These are phyloP conservation scores for Uropetala carovei DNA, from an alignment of 2,888 invertebrate species.

Conservation along the genomic window DNA sequence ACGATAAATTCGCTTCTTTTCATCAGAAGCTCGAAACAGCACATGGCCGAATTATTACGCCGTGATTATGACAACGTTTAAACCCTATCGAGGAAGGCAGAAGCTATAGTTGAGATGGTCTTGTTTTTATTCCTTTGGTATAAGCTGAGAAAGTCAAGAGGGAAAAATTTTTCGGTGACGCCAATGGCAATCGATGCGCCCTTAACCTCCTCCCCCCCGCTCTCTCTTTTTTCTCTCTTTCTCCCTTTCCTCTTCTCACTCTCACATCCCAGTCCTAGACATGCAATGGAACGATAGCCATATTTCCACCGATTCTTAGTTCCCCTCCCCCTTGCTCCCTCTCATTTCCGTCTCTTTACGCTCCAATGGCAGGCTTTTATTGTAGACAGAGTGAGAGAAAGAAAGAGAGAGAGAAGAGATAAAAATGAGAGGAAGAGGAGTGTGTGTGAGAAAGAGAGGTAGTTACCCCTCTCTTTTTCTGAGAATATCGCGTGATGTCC, in stretches of 20 bases:
- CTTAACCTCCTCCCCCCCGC: background rate
- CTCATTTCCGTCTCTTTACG: background rate
- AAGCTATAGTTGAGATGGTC: background rate
- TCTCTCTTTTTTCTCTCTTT: background rate
- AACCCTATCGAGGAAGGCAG: background rate
- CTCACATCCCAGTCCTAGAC: background rate
- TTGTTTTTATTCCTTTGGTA: background rate
- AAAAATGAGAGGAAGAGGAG: background rate
- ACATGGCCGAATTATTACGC: background rate
- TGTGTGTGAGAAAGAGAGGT: background rate
- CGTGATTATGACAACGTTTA: background rate
- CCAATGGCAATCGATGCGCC: background rate
- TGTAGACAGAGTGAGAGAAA: background rate
- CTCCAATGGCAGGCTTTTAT: background rate
- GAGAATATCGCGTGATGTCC: slow-evolving; percentile 43
- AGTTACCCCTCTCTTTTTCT: background rate
- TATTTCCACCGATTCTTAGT: background rate
- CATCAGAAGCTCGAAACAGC: background rate
- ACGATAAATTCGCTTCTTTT: background rate
- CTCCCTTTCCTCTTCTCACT: background rate
- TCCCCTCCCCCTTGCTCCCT: background rate
- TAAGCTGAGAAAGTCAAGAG: background rate
- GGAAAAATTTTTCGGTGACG: background rate
- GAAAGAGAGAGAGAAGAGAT: background rate
- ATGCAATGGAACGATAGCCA: background rate